Evolutionary conservation across 2,888 invertebrate species (phyloP).

Genomic region (Brachynemurus nebulosus): DNA sequence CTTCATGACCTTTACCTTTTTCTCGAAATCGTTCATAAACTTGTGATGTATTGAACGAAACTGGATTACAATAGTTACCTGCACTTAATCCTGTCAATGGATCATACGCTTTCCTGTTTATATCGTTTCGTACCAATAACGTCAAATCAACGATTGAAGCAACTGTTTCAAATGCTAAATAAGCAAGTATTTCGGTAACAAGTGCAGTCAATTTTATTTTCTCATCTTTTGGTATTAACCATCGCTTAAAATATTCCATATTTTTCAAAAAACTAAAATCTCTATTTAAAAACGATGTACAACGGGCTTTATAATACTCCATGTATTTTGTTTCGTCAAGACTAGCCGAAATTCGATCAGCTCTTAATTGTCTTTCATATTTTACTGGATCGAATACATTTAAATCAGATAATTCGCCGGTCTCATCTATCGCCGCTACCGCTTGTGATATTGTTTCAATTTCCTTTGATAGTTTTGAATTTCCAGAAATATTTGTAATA

Average conservation of each 20-base stretch:
- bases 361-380: slow-evolving; percentile 42
- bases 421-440: slow-evolving; percentile 40
- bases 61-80: slow-evolving; percentile 48
- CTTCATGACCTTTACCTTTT: slow-evolving; percentile 43
- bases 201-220: slow-evolving; percentile 37
- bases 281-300: slow-evolving; percentile 48
- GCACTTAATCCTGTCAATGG: slow-evolving; percentile 52
- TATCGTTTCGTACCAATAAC: slow-evolving; percentile 65
- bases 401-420: slow-evolving; percentile 37
- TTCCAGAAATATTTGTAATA: slow-evolving; percentile 26
- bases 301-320: slow-evolving; percentile 65
- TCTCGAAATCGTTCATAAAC: slow-evolving; percentile 32
- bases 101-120: slow-evolving; percentile 49
- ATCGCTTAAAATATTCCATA: slow-evolving; percentile 23
- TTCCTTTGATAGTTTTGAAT: slow-evolving; percentile 28
- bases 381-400: slow-evolving; percentile 41
- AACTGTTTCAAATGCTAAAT: slow-evolving; percentile 80
- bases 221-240: slow-evolving; percentile 49
- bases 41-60: slow-evolving; percentile 42
- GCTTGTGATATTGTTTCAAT: slow-evolving; percentile 30
- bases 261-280: slow-evolving; percentile 22
- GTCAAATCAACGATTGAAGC: slow-evolving; percentile 79
- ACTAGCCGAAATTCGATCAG: slow-evolving; percentile 45
- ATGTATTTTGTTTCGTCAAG: slow-evolving; percentile 48
- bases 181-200: slow-evolving; percentile 66